Evolutionary conservation across 2,113 vertebrate species (phyloP).

Genomic region (Tenebrosternarchus preto): DNA sequence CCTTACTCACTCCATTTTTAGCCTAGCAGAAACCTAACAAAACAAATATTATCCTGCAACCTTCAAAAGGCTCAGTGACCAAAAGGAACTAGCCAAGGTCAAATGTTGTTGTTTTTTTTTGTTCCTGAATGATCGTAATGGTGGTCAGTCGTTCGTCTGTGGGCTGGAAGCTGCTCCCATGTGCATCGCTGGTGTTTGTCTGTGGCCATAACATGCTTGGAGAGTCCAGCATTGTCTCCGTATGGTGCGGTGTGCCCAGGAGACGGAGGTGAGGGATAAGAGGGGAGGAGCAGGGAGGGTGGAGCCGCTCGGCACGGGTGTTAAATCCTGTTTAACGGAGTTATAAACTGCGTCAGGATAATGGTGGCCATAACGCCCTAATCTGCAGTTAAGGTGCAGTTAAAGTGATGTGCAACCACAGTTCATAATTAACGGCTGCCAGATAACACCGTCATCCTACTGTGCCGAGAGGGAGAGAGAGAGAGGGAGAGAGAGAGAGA

Average conservation of each 20-base stretch:
- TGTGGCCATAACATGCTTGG: too few relatives aligned
- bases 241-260: background rate
- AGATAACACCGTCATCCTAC: slow-evolving; percentile 42
- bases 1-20: too few relatives aligned
- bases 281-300: slow-evolving; percentile 33
- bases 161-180: too few relatives aligned
- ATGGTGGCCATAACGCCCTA: slow-evolving; percentile 58
- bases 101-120: too few relatives aligned
- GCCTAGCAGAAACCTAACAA: too few relatives aligned
- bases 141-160: too few relatives aligned
- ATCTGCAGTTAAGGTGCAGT: slow-evolving; percentile 62
- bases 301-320: slow-evolving; percentile 37
- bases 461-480: background rate
- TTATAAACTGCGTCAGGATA: slow-evolving; percentile 62
- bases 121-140: too few relatives aligned
- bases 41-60: too few relatives aligned
- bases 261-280: slow-evolving; percentile 31
- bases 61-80: too few relatives aligned
- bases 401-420: slow-evolving; percentile 62
- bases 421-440: slow-evolving; percentile 61
- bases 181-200: too few relatives aligned
- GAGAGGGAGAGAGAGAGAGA: slow-evolving; percentile 29
- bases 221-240: too few relatives aligned
- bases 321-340: slow-evolving; percentile 64
- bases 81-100: too few relatives aligned